Percentiles rank a stretch among this genome's conserved stretches.
These are phyloP conservation scores for Cassiopea andromeda DNA, from an alignment of 30 jellyfish, hydroid and myxozoan species.

Conservation along the genomic window DNA sequence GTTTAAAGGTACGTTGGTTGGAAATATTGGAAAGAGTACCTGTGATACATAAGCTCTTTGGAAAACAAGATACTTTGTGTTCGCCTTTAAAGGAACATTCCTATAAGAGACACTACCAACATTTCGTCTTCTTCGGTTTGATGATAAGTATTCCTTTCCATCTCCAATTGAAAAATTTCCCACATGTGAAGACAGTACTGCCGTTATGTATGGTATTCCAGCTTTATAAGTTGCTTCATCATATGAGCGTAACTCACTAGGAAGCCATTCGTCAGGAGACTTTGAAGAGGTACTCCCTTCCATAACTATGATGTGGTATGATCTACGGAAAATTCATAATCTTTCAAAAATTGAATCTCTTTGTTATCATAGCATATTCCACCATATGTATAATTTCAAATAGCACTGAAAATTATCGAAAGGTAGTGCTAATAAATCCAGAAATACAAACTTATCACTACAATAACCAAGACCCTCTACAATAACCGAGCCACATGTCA, in stretches of 20 bases:
- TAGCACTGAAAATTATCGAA: too few species aligned
- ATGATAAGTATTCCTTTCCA: conserved; percentile 67
- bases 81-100: conserved; percentile 69
- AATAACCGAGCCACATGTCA: neutral
- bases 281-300: conserved; percentile 22
- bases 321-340: conserved; percentile 5
- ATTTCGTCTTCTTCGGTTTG: conserved; percentile 18
- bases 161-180: conserved; percentile 70
- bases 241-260: conserved; percentile 32
- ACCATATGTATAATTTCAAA: neutral
- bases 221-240: conserved; percentile 42
- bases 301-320: conserved; percentile 68
- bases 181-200: conserved; percentile 53
- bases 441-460: neutral
- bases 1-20: neutral
- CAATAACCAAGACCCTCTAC: too few species aligned
- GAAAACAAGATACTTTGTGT: conserved; percentile 59
- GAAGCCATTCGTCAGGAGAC: conserved; percentile 30
- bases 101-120: conserved; percentile 31
- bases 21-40: neutral
- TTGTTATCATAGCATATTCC: neutral
- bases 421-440: neutral
- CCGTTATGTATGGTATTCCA: conserved; percentile 79
- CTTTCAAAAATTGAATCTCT: neutral
- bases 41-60: conserved; percentile 70